Percentiles rank a stretch among this genome's conserved stretches.
Conservation (phyloP, 2,113 vertebrate species). For the Recurvirostra avosetta region DNA sequence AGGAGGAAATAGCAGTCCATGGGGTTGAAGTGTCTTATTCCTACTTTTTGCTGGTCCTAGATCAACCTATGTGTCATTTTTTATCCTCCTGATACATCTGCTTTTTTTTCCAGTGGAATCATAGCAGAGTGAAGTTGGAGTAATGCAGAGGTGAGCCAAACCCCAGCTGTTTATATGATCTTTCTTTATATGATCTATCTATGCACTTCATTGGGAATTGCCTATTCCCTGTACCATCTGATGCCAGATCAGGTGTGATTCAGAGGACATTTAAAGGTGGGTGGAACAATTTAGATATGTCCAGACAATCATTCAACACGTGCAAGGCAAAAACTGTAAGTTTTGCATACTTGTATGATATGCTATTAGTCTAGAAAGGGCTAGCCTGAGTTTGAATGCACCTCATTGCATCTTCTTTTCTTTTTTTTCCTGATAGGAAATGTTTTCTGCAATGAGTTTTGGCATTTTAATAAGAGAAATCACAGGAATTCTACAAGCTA, state of each 20-base stretch:
- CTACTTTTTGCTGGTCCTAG: background rate
- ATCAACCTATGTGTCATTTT: background rate
- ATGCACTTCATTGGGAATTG: background rate
- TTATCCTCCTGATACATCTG: background rate
- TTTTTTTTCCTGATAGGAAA: background rate
- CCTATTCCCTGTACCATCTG: background rate
- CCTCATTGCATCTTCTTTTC: background rate
- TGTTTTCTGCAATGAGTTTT: background rate
- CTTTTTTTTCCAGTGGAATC: background rate
- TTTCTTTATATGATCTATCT: background rate
- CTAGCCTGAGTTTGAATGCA: background rate
- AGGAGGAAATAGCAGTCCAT: background rate
- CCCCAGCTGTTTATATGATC: background rate
- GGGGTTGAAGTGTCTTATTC: background rate
- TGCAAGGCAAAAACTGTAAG: background rate
- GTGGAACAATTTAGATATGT: background rate
- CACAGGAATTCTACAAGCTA: background rate
- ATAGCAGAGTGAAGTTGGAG: background rate
- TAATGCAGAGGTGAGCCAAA: background rate
- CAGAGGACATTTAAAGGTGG: background rate
- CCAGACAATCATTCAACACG: background rate
- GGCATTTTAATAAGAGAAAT: background rate
- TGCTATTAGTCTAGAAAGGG: background rate
- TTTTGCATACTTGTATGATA: background rate
- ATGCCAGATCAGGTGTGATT: background rate